phyloP scores from a whole-genome alignment of 2,113 vertebrate species.

The Rutilus rutilus region DNA sequence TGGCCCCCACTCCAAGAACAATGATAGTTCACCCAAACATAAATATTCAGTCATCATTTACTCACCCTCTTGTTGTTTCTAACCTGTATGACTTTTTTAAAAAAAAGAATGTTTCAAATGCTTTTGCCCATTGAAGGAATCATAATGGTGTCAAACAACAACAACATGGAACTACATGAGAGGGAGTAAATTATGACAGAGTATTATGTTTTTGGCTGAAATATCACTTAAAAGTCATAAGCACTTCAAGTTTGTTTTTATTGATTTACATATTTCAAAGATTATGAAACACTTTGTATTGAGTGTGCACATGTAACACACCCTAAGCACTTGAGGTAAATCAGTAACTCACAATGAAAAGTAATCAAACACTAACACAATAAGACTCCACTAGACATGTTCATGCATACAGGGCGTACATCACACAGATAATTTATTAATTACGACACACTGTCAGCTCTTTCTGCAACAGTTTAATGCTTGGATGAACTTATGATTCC shows the following conservation, averaged over 20 bases:
- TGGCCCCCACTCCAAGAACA: background rate
- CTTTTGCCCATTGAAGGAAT: background rate
- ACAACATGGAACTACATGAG: no score
- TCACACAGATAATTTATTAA: conserved; percentile 1
- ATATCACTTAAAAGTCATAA: background rate
- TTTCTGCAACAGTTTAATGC: background rate
- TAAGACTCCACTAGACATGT: background rate
- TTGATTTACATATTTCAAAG: background rate
- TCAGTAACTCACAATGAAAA: conserved; percentile 33
- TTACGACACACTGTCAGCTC: background rate
- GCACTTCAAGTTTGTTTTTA: background rate
- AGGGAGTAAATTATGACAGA: no score
- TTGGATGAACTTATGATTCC: background rate
- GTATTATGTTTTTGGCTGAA: background rate
- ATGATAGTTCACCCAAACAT: background rate
- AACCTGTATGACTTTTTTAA: background rate
- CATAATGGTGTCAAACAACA: background rate
- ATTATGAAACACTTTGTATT: background rate
- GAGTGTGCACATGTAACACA: background rate
- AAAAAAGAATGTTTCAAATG: background rate
- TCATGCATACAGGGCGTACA: background rate
- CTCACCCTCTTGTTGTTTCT: background rate
- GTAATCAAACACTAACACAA: conserved; percentile 16
- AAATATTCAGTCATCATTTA: background rate
- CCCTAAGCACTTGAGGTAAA: conserved; percentile 36